Conservation (phyloP, 2,888 invertebrate genomes). For the Eupithecia vulgata region DNA sequence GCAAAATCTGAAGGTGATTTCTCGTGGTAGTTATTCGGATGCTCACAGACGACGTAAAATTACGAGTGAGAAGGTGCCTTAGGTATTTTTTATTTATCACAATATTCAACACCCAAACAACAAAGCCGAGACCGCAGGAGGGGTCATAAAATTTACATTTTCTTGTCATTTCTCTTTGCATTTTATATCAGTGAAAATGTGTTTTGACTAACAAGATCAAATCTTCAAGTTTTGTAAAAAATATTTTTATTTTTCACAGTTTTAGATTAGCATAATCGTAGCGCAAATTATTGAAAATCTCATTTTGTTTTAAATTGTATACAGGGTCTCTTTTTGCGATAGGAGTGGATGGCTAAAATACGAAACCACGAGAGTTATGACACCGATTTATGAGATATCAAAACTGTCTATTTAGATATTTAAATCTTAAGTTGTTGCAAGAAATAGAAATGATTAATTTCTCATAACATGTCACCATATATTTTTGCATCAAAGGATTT, state of each 20-base stretch:
- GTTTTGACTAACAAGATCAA: slow-evolving; percentile 59
- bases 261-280: slow-evolving; percentile 24
- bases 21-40: background rate
- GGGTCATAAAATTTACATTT: slow-evolving; percentile 67
- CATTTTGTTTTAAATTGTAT: too few species aligned
- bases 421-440: too few species aligned
- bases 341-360: too few species aligned
- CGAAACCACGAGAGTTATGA: too few species aligned
- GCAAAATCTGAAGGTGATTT: background rate
- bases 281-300: background rate
- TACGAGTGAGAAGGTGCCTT: slow-evolving; percentile 16
- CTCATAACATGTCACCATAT: too few species aligned
- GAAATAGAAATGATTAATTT: too few species aligned
- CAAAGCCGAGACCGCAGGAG: slow-evolving; percentile 41
- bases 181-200: slow-evolving; percentile 63
- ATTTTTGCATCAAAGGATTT: too few species aligned
- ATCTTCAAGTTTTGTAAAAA: background rate
- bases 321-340: too few species aligned
- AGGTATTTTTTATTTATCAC: slow-evolving; percentile 6
- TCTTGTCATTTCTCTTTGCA: slow-evolving; percentile 60
- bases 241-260: background rate
- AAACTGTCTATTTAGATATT: too few species aligned
- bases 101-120: slow-evolving; percentile 30
- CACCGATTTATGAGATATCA: too few species aligned
- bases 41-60: background rate